Evolutionary conservation across 2,888 invertebrate species (phyloP).

Genomic region (Azorinus chamasolen): DNA sequence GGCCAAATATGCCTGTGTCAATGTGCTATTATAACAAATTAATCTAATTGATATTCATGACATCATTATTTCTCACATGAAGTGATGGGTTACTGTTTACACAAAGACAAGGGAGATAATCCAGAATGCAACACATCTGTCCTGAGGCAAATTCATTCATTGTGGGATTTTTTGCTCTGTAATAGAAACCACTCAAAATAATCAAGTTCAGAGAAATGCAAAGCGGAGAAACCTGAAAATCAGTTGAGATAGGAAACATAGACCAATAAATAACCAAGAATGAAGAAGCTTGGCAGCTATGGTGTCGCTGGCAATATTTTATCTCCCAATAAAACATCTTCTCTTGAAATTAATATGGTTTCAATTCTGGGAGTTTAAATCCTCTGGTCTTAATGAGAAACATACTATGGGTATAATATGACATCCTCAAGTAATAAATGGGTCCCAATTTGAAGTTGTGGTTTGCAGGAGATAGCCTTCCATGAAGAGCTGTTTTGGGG

Average conservation of each 20-base stretch:
- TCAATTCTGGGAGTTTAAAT: conserved; percentile 23
- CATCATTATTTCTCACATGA: too few species aligned
- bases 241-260: conserved; percentile 43
- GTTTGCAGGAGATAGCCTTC: too few species aligned
- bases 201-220: conserved; percentile 43
- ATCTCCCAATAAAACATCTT: conserved; percentile 40
- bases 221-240: conserved; percentile 44
- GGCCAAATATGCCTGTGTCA: too few species aligned
- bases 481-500: too few species aligned
- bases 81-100: too few species aligned
- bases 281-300: conserved; percentile 39
- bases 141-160: too few species aligned
- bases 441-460: too few species aligned
- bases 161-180: conserved; percentile 1
- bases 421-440: too few species aligned
- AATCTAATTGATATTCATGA: too few species aligned
- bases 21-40: too few species aligned
- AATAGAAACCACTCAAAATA: conserved; percentile 53
- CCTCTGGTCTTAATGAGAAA: conserved; percentile 28
- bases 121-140: neutral
- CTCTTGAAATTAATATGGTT: conserved; percentile 43
- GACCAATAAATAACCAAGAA: conserved; percentile 52
- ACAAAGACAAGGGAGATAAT: conserved; percentile 17
- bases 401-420: conserved; percentile 25
- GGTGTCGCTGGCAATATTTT: conserved; percentile 37